These are phyloP conservation scores for Microplitis deprimator DNA, from an alignment of 2,888 invertebrate genomes.

Conservation along the genomic window DNA sequence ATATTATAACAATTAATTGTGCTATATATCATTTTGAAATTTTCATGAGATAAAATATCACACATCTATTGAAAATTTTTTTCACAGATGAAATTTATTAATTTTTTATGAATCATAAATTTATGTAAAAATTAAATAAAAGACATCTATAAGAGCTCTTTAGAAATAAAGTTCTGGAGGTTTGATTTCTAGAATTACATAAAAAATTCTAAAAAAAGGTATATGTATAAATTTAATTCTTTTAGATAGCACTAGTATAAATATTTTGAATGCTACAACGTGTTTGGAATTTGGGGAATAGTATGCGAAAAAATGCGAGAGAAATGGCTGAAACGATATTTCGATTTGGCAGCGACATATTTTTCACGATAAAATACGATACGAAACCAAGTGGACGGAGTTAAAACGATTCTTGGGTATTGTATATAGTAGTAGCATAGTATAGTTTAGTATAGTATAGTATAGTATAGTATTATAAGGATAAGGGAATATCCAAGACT, in stretches of 20 bases:
- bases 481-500: slow-evolving; percentile 41
- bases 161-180: too few species aligned
- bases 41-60: too few species aligned
- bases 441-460: slow-evolving; percentile 28
- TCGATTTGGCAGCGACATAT: slow-evolving; percentile 39
- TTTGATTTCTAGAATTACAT: neutral
- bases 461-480: slow-evolving; percentile 37
- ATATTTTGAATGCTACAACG: slow-evolving; percentile 3
- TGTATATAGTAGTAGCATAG: neutral
- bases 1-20: too few species aligned
- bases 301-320: slow-evolving; percentile 1
- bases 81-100: too few species aligned
- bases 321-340: slow-evolving; percentile 32
- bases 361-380: slow-evolving; percentile 33
- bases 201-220: neutral
- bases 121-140: too few species aligned
- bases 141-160: too few species aligned
- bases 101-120: too few species aligned
- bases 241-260: neutral
- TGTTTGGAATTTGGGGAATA: neutral
- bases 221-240: neutral
- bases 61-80: too few species aligned
- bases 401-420: slow-evolving; percentile 29
- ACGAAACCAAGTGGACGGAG: slow-evolving; percentile 35
- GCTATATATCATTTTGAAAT: too few species aligned